Conservation (phyloP, 2,888 invertebrate species). For the Parelbella ahira region DNA sequence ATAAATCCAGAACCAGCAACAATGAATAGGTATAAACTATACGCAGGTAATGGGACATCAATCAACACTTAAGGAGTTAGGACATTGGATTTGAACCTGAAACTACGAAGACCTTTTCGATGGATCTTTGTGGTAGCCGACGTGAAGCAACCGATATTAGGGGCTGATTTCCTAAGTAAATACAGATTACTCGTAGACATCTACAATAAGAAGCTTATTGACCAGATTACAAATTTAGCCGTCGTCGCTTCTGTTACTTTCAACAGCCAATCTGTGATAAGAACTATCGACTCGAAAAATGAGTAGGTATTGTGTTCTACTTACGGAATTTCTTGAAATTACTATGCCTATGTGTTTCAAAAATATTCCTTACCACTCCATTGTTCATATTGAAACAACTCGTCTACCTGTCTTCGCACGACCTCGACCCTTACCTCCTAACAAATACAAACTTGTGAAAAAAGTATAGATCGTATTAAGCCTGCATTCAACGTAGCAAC, state of each 20-base stretch:
- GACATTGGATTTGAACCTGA: background rate
- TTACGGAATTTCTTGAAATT: background rate
- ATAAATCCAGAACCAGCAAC: no score
- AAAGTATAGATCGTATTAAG: no score
- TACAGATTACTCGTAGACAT: constrained; percentile 2
- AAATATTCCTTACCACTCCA: background rate
- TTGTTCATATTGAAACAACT: constrained; percentile 1
- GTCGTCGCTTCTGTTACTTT: background rate
- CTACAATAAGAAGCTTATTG: background rate
- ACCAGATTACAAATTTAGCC: background rate
- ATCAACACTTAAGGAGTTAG: no score
- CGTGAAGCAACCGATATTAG: constrained; percentile 7
- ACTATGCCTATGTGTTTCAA: constrained; percentile 8
- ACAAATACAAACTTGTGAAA: constrained; percentile 1
- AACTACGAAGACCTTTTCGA: constrained; percentile 3
- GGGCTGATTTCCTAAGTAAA: constrained; percentile 6
- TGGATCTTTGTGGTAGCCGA: constrained; percentile 4
- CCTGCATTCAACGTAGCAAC: no score
- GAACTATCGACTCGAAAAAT: constrained; percentile 1
- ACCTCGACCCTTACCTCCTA: background rate
- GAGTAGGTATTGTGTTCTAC: background rate
- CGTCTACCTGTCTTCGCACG: background rate
- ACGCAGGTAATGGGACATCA: no score
- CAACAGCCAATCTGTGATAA: background rate
- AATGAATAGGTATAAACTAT: no score